Conservation (phyloP, 2,113 vertebrate species). For the Actenoides lindsayi region DNA sequence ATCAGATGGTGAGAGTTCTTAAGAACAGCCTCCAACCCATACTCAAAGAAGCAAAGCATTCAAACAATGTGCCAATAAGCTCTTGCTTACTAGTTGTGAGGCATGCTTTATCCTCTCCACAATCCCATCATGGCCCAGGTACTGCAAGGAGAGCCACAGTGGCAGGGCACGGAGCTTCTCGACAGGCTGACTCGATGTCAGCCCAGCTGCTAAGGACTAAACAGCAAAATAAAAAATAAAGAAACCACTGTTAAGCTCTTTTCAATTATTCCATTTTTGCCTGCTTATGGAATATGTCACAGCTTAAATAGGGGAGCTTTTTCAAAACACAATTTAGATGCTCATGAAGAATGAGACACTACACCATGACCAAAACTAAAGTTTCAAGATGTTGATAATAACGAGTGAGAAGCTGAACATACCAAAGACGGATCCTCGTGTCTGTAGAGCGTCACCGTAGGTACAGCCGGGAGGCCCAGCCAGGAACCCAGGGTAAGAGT, state of each 20-base stretch:
- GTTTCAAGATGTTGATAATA: background rate
- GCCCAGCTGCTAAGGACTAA: conserved; percentile 90
- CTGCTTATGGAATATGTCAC: background rate
- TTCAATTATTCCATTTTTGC: background rate
- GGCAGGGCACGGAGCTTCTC: conserved; percentile 93
- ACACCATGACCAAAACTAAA: background rate
- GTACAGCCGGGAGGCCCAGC: conserved; percentile 92
- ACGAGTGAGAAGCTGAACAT: background rate
- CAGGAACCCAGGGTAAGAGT: conserved; percentile 91
- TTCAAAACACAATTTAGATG: background rate
- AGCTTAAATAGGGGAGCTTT: background rate
- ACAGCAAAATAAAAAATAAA: background rate
- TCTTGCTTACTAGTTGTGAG: conserved; percentile 83
- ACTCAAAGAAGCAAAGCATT: background rate
- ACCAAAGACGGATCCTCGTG: conserved; percentile 96
- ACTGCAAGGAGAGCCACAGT: conserved; percentile 94
- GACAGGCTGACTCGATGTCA: conserved; percentile 89
- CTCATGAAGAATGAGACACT: background rate
- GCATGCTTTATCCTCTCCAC: conserved; percentile 90
- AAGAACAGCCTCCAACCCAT: background rate
- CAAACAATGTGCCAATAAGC: background rate
- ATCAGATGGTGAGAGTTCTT: background rate
- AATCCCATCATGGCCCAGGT: conserved; percentile 91
- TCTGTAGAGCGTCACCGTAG: conserved; percentile 92
- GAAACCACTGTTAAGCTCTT: background rate